Percentiles rank a stretch among this genome's conserved stretches.
These are phyloP conservation scores for Cynopterus sphinx DNA, from an alignment of 2,797 vertebrate genomes.

Conservation along the genomic window DNA sequence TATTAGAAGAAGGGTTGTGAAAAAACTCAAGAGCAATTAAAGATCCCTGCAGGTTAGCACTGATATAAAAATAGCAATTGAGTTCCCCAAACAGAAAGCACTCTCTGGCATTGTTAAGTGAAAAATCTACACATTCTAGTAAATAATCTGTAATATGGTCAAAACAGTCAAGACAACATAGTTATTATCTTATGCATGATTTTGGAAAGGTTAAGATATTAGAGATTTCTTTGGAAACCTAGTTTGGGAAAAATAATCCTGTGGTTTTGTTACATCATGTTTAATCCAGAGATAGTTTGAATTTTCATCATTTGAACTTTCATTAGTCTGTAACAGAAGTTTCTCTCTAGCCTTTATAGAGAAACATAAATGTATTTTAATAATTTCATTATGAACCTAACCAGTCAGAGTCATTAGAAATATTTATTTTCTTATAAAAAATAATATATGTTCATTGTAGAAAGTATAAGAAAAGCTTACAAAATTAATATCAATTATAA, in stretches of 20 bases:
- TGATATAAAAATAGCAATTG: constrained; percentile 46
- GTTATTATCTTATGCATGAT: background rate
- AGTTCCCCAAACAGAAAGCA: background rate
- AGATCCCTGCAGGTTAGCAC: background rate
- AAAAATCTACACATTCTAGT: constrained; percentile 4
- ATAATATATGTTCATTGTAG: background rate
- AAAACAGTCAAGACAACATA: background rate
- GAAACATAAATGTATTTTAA: background rate
- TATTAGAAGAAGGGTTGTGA: background rate
- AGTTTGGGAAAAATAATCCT: background rate
- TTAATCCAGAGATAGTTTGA: background rate
- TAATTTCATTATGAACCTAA: background rate
- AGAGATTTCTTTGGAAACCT: background rate
- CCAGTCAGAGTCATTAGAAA: background rate
- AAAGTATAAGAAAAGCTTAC: background rate
- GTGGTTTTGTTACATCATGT: background rate
- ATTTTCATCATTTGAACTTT: background rate
- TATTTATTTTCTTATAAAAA: background rate
- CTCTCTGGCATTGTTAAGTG: background rate
- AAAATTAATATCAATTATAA: background rate
- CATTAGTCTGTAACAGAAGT: background rate
- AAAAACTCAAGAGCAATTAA: constrained; percentile 61
- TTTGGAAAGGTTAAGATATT: background rate
- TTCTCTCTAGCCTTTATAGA: background rate
- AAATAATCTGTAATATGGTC: background rate